Evolutionary conservation across 2,888 invertebrate genomes (phyloP).

Genomic region (Conus canariensis): DNA sequence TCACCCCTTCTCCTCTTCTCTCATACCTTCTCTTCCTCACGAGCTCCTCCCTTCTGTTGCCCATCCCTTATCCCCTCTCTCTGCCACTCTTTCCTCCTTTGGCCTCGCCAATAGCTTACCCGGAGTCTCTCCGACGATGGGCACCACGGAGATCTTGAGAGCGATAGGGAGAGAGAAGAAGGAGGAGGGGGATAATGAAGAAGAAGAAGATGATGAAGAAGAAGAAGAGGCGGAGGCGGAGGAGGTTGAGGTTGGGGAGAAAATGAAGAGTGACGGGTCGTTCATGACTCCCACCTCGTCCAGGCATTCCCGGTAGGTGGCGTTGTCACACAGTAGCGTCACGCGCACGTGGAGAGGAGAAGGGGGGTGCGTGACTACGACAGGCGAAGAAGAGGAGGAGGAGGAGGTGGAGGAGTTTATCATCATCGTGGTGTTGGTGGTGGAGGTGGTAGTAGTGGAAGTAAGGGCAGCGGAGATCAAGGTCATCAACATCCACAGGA

Average conservation of each 20-base stretch:
- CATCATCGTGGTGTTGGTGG: too few relatives aligned
- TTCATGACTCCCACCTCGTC: neutral
- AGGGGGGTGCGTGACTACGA: neutral
- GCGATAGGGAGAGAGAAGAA: neutral
- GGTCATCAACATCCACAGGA: neutral
- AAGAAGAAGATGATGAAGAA: too few relatives aligned
- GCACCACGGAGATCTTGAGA: constrained; percentile 26
- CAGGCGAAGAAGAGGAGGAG: neutral
- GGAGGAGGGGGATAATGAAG: neutral
- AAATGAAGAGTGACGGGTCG: neutral
- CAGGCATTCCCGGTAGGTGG: constrained; percentile 22
- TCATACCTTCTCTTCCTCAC: too few relatives aligned
- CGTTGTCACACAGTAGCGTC: constrained; percentile 12
- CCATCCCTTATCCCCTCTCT: neutral
- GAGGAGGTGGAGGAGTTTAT: neutral
- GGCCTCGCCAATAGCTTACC: neutral
- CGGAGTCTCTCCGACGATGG: neutral
- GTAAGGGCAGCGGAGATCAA: neutral
- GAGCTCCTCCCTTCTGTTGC: too few relatives aligned
- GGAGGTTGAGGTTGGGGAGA: neutral
- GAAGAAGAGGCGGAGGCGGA: too few relatives aligned
- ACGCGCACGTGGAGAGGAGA: neutral
- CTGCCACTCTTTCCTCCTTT: neutral
- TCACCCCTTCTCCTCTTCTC: neutral
- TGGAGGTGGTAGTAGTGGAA: too few relatives aligned